These are phyloP conservation scores for Mus caroli DNA, from an alignment of 2,797 vertebrate species.

Conservation along the genomic window DNA sequence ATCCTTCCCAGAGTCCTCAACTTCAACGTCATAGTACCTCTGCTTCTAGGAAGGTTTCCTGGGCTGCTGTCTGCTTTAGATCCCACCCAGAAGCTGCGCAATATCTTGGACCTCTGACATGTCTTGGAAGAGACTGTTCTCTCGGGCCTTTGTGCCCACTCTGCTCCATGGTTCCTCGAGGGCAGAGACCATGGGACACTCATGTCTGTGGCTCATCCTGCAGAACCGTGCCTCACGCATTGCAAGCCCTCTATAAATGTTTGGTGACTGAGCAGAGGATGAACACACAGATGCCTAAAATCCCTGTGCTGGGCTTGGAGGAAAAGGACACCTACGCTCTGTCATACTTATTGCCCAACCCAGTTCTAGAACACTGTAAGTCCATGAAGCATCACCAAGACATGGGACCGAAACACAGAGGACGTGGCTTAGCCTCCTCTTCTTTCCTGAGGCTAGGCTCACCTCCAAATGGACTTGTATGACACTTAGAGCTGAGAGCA, in stretches of 20 bases:
- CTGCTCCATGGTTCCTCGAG: neutral
- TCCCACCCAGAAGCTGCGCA: neutral
- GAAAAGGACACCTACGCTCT: neutral
- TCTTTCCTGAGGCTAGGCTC: neutral
- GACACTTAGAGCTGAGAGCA: neutral
- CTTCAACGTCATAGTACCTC: fast-evolving
- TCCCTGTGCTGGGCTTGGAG: constrained; percentile 40
- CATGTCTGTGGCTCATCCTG: neutral
- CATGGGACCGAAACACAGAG: constrained; percentile 29
- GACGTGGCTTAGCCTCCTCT: constrained; percentile 8
- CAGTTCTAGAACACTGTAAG: neutral
- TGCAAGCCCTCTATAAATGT: neutral
- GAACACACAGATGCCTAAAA: neutral
- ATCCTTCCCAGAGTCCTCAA: neutral
- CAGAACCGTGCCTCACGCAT: neutral
- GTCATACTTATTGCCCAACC: constrained; percentile 53
- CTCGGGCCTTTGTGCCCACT: neutral
- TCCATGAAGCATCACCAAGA: constrained; percentile 63
- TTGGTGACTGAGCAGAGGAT: constrained; percentile 31
- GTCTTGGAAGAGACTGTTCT: neutral
- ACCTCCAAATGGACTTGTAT: neutral
- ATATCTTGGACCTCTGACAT: neutral
- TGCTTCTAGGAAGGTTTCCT: neutral
- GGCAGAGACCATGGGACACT: neutral
- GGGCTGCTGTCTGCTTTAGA: neutral